Conservation (phyloP, 2,113 vertebrate species). For the Pseudorectes ferrugineus region DNA sequence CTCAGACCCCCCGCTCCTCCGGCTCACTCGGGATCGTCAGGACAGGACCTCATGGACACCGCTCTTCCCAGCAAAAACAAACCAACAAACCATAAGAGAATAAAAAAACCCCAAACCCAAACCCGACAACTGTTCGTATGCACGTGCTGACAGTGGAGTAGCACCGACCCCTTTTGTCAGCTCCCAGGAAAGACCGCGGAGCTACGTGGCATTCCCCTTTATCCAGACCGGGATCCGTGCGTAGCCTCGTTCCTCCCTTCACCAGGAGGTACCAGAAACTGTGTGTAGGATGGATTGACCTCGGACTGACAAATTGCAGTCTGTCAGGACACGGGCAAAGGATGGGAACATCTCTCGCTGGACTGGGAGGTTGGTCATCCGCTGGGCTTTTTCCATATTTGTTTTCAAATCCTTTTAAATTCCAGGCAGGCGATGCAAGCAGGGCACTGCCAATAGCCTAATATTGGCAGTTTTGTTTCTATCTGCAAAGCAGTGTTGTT, state of each 20-base stretch:
- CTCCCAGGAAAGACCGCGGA: background rate
- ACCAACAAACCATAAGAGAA: background rate
- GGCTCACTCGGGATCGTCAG: constrained; percentile 42
- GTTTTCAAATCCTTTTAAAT: background rate
- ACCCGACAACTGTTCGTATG: background rate
- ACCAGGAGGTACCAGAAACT: background rate
- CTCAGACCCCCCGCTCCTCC: constrained; percentile 7
- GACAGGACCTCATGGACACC: constrained; percentile 42
- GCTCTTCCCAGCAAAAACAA: background rate
- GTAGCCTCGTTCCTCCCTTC: background rate
- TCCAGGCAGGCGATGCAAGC: background rate
- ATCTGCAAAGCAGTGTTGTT: background rate
- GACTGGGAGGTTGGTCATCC: constrained; percentile 39
- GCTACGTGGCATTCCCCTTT: background rate
- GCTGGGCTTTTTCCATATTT: background rate
- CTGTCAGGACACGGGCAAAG: constrained; percentile 33
- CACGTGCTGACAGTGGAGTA: background rate
- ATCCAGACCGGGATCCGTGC: background rate
- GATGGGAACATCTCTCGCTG: constrained; percentile 24
- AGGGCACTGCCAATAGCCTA: background rate
- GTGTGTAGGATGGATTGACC: background rate
- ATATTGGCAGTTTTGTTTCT: background rate
- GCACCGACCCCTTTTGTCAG: background rate
- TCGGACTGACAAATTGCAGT: constrained; percentile 11
- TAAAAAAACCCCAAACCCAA: background rate